A percentile compares a stretch with the other conserved stretches of the same genome.
Evolutionary conservation across 2,113 vertebrate genomes (phyloP).

Genomic region (Entelurus aequoreus): DNA sequence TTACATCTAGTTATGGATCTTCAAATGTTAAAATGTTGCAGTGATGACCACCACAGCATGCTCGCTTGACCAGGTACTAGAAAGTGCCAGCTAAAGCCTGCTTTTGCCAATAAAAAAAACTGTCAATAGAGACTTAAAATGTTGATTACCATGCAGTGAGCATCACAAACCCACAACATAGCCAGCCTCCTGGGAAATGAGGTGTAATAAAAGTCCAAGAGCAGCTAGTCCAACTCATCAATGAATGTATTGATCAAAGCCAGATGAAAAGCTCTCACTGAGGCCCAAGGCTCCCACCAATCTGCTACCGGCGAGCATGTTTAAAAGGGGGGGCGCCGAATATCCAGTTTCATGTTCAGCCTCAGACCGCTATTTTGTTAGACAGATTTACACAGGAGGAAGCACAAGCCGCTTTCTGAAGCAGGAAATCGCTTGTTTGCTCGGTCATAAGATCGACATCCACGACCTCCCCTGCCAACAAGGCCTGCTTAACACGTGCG

Average conservation of each 20-base stretch:
- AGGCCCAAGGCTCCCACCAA: constrained; percentile 21
- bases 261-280: constrained; percentile 59
- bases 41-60: too few relatives aligned
- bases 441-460: constrained; percentile 23
- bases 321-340: constrained; percentile 13
- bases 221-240: constrained; percentile 30
- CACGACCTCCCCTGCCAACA: constrained; percentile 13
- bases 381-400: constrained; percentile 47
- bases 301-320: constrained; percentile 18
- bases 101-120: too few relatives aligned
- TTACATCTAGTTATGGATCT: too few relatives aligned
- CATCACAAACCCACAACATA: neutral
- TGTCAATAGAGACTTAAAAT: too few relatives aligned
- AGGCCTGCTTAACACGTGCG: neutral
- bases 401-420: constrained; percentile 44
- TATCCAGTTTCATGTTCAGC: constrained; percentile 50
- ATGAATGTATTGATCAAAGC: constrained; percentile 13
- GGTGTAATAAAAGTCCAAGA: constrained; percentile 3
- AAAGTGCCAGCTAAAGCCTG: too few relatives aligned
- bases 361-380: constrained; percentile 29
- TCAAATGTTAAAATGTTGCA: too few relatives aligned
- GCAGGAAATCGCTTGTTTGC: constrained; percentile 45
- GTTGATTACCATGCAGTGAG: neutral
- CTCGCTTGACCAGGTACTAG: too few relatives aligned
- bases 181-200: neutral